Percentiles rank a stretch among this genome's conserved stretches.
Conservation (phyloP, 2,113 vertebrate genomes). For the Gallinago media region DNA sequence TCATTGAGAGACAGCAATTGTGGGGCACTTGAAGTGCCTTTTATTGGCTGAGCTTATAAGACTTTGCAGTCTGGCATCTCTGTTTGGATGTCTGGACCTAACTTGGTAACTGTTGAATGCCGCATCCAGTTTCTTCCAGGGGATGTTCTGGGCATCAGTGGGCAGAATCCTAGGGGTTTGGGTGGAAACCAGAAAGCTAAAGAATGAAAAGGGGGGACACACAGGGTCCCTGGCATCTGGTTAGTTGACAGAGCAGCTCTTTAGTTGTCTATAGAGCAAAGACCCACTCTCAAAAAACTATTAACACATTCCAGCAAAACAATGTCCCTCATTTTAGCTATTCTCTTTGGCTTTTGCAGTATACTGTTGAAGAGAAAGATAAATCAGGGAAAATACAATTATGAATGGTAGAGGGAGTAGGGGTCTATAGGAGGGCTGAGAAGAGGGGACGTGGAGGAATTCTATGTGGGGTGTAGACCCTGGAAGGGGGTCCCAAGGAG, state of each 20-base stretch:
- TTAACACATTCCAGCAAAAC: constrained; percentile 14
- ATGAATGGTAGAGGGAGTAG: neutral
- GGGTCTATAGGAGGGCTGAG: neutral
- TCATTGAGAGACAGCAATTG: neutral
- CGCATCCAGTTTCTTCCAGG: neutral
- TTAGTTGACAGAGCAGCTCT: neutral
- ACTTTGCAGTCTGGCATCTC: neutral
- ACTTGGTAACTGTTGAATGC: neutral
- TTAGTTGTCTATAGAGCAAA: neutral
- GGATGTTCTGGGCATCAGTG: neutral
- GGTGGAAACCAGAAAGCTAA: neutral
- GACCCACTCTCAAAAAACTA: neutral
- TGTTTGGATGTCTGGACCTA: neutral
- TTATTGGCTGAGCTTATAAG: neutral
- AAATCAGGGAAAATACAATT: neutral
- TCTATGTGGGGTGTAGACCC: rapidly evolving
- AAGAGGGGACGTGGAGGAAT: neutral
- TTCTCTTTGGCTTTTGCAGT: neutral
- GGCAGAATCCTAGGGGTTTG: neutral
- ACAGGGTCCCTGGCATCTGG: neutral
- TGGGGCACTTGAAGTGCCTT: neutral
- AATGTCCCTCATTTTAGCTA: neutral
- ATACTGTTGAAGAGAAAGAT: neutral
- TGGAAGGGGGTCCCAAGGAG: neutral
- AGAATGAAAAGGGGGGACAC: neutral